A percentile compares a stretch with the other conserved stretches of the same genome.
phyloP scores from a whole-genome alignment of 1,140 invertebrate genomes.

The Berghia stephanieae region DNA sequence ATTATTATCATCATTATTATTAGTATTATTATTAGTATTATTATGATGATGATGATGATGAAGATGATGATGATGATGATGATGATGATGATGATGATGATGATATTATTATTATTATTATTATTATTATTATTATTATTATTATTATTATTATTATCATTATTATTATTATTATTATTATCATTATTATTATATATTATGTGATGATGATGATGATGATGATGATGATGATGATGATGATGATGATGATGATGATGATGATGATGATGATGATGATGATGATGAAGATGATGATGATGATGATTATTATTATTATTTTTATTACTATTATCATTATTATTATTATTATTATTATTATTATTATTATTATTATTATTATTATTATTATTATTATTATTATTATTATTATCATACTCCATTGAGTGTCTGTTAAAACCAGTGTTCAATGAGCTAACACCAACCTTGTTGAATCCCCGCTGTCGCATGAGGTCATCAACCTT shows the following conservation, averaged over 20 bases:
- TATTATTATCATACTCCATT: too few relatives aligned
- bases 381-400: not conserved
- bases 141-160: not conserved
- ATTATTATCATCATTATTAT: too few relatives aligned
- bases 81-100: not conserved
- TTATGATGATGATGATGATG: too few relatives aligned
- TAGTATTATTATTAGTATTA: too few relatives aligned
- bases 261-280: not conserved
- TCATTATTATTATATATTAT: too few relatives aligned
- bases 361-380: not conserved
- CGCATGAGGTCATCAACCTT: constrained; percentile 72
- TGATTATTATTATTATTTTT: not conserved
- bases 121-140: not conserved
- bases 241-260: not conserved
- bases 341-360: not conserved
- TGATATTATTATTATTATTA: not conserved
- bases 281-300: not conserved
- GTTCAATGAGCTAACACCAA: constrained; percentile 25
- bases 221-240: not conserved
- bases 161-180: not conserved
- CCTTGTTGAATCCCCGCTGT: constrained; percentile 45
- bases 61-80: not conserved
- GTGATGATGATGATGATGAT: not conserved
- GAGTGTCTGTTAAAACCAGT: not conserved
- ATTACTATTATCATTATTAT: not conserved